phyloP scores from a whole-genome alignment of 2,113 vertebrate species.

The Peromyscus leucopus region DNA sequence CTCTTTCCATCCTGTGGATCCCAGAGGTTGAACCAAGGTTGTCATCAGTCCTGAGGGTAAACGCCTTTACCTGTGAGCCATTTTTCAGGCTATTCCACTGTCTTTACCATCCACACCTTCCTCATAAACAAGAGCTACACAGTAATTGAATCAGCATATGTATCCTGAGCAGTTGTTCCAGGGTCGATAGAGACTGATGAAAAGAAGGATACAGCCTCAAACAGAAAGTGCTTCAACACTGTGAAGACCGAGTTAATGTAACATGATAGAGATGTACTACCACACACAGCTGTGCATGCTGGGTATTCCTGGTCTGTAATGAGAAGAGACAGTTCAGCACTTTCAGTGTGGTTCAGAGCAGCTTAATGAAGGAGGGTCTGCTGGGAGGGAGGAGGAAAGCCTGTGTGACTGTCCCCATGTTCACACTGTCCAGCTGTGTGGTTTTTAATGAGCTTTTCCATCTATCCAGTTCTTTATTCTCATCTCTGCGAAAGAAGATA shows the following conservation, averaged over 20 bases:
- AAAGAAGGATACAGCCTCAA: neutral
- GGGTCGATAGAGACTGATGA: neutral
- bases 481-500: conserved; percentile 16
- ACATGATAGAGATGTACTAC: neutral
- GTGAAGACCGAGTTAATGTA: neutral
- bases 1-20: neutral
- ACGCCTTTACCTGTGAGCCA: neutral
- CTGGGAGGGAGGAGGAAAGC: neutral
- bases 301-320: neutral
- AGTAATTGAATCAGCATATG: neutral
- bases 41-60: neutral
- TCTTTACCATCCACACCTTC: neutral
- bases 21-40: neutral
- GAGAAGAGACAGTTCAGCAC: neutral
- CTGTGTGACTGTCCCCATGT: neutral
- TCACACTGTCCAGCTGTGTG: neutral
- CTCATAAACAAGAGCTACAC: neutral
- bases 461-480: neutral
- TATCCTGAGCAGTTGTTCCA: neutral
- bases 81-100: neutral
- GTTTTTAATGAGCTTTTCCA: neutral
- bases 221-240: neutral
- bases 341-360: neutral
- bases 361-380: neutral
- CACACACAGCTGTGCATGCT: neutral